Percentiles rank a stretch among this genome's conserved stretches.
Evolutionary conservation across 1,140 invertebrate genomes (phyloP).

Genomic region (Zaprionus vittiger): DNA sequence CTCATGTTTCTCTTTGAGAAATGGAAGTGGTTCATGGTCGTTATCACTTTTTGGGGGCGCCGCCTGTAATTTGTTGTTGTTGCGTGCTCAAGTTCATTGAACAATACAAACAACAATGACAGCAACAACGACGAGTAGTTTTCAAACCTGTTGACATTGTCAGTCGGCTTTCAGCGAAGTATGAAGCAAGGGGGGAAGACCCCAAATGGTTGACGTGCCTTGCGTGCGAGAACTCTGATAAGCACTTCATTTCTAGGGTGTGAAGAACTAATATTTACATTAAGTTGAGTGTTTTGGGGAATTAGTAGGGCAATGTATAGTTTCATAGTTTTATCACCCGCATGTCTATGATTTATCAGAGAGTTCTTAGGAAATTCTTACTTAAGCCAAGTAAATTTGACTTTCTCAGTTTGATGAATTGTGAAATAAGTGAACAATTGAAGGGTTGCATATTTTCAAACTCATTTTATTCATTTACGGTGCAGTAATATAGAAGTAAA

Average conservation of each 20-base stretch:
- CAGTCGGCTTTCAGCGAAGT: constrained; percentile 8
- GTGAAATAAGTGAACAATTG: background rate
- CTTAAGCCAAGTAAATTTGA: background rate
- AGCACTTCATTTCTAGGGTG: constrained; percentile 52
- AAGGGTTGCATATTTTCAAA: background rate
- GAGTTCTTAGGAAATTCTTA: constrained; percentile 8
- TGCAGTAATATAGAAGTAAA: background rate
- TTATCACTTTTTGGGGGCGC: constrained; percentile 32
- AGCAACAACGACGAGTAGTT: constrained; percentile 19
- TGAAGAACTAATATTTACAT: constrained; percentile 71
- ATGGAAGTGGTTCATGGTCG: constrained; percentile 54
- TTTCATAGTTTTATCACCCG: background rate
- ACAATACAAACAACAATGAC: constrained; percentile 32
- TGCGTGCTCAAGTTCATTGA: constrained; percentile 67
- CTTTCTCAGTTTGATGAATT: background rate
- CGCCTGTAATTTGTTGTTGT: constrained; percentile 30
- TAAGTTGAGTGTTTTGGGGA: constrained; percentile 24
- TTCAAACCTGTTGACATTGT: constrained; percentile 74
- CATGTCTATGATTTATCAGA: constrained; percentile 1
- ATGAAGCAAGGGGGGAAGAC: constrained; percentile 7
- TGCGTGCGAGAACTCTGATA: constrained; percentile 50
- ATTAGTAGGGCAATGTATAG: constrained; percentile 18
- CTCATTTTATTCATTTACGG: no score
- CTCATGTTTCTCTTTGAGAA: background rate
- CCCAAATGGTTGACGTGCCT: constrained; percentile 44